Percentiles rank a stretch among this genome's conserved stretches.
phyloP scores from a whole-genome alignment of 2,113 vertebrate species.

The Nycticorax nycticorax region DNA sequence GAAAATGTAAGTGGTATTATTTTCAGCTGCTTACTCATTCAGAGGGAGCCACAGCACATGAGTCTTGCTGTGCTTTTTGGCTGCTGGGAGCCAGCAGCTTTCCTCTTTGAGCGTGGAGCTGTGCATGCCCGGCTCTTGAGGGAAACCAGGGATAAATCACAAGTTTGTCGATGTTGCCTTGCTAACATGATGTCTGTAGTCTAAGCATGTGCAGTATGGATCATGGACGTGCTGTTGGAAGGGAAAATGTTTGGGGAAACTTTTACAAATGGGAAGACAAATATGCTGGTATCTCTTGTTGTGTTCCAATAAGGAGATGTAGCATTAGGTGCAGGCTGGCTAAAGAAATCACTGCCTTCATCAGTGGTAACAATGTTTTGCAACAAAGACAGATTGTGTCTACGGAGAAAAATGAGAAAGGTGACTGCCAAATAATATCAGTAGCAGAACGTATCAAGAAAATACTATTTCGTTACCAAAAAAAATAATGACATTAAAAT shows the following conservation, averaged over 20 bases:
- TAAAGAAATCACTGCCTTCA: background rate
- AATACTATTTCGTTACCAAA: background rate
- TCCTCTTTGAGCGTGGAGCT: background rate
- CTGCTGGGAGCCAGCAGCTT: conserved; percentile 5
- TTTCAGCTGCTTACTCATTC: conserved; percentile 44
- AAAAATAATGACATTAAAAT: background rate
- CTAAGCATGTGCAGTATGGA: background rate
- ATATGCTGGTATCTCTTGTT: background rate
- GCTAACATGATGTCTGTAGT: background rate
- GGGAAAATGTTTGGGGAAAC: background rate
- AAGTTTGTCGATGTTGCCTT: background rate
- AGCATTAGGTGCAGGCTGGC: background rate
- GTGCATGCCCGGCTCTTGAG: background rate
- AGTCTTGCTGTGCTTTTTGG: background rate
- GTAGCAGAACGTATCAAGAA: background rate
- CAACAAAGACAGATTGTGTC: background rate
- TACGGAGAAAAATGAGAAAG: background rate
- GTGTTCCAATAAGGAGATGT: background rate
- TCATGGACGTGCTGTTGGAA: background rate
- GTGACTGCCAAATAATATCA: background rate
- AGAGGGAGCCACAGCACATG: background rate
- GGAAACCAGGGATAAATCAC: background rate
- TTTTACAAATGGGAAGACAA: background rate
- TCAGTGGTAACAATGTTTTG: background rate
- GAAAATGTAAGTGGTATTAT: conserved; percentile 27